A percentile compares a stretch with the other conserved stretches of the same genome.
Conservation (phyloP, 2,888 invertebrate genomes). For the Plebejus anna region DNA sequence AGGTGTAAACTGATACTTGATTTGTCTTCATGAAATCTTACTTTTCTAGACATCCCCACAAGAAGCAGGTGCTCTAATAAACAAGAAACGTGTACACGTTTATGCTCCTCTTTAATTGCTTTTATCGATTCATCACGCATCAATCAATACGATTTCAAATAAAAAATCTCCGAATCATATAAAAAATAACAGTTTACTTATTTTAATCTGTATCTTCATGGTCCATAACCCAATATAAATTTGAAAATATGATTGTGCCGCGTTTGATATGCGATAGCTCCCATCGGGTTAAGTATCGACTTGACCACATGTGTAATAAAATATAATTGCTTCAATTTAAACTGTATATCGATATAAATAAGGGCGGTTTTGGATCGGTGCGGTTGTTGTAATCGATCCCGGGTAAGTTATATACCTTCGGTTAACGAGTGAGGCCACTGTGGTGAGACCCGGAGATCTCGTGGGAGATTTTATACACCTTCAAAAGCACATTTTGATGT, state of each 20-base stretch:
- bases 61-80: neutral
- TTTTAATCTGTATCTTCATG: conserved; percentile 52
- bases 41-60: neutral
- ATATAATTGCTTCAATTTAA: neutral
- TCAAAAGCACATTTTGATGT: conserved; percentile 47
- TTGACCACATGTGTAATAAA: conserved; percentile 37
- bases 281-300: conserved; percentile 38
- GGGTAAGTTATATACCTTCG: conserved; percentile 52
- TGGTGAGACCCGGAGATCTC: conserved; percentile 56
- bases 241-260: conserved; percentile 52
- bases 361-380: conserved; percentile 12
- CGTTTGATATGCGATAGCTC: conserved; percentile 57
- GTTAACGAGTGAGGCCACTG: conserved; percentile 62
- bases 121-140: conserved; percentile 6
- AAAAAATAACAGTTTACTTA: conserved; percentile 33
- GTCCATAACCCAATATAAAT: conserved; percentile 55
- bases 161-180: neutral
- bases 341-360: neutral
- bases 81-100: neutral
- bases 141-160: neutral
- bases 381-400: conserved; percentile 36
- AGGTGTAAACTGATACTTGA: too few relatives aligned
- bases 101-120: neutral
- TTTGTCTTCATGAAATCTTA: neutral
- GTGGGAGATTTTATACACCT: conserved; percentile 53